Evolutionary conservation across 2,888 invertebrate genomes (phyloP).

Genomic region (Hypena proboscidalis): DNA sequence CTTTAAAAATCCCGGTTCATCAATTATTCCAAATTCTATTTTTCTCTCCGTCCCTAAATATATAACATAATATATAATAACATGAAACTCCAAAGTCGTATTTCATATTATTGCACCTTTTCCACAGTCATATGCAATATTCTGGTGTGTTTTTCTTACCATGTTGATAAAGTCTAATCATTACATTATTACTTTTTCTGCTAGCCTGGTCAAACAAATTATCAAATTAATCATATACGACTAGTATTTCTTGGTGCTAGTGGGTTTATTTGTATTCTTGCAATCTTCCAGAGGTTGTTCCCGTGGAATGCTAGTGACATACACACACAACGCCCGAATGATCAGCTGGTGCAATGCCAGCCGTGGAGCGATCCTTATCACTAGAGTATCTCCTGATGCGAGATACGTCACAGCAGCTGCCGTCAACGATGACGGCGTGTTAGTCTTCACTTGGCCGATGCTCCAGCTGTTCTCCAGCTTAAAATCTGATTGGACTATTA

Average conservation of each 20-base stretch:
- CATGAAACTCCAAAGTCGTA: background rate
- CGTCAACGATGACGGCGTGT: constrained; percentile 48
- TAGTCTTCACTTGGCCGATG: constrained; percentile 64
- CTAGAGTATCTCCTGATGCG: constrained; percentile 70
- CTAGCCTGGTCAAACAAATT: no score
- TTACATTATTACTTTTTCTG: no score
- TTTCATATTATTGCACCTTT: no score
- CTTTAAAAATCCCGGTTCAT: no score
- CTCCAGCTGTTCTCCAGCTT: constrained; percentile 50
- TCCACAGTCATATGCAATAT: no score
- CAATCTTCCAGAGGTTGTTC: constrained; percentile 65
- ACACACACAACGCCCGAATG: constrained; percentile 38
- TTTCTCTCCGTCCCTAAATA: no score
- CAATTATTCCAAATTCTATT: no score
- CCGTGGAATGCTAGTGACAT: constrained; percentile 54
- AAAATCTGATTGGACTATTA: constrained; percentile 51
- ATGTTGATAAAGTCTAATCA: no score
- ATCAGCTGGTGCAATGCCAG: constrained; percentile 40
- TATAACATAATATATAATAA: background rate
- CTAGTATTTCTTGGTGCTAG: no score
- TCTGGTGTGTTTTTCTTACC: no score
- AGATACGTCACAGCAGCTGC: constrained; percentile 60
- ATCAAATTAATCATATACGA: no score
- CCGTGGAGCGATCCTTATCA: constrained; percentile 44
- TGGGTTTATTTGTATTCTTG: background rate